A percentile compares a stretch with the other conserved stretches of the same genome.
These are phyloP conservation scores for Austrofundulus limnaeus DNA, from an alignment of 2,113 vertebrate genomes.

Conservation along the genomic window DNA sequence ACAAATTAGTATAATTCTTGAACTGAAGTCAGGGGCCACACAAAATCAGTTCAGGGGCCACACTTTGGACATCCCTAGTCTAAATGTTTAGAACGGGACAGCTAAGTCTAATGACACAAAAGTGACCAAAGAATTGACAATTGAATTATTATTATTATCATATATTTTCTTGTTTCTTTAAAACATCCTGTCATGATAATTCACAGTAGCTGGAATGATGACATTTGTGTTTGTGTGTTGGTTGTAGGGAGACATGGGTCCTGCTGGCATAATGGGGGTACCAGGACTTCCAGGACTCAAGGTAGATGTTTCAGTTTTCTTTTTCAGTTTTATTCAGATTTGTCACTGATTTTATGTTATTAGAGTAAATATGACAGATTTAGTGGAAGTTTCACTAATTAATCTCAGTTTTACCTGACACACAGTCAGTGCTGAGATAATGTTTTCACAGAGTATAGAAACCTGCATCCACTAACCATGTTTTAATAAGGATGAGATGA, in stretches of 20 bases:
- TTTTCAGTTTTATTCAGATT: not conserved
- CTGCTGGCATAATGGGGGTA: slow-evolving; percentile 84
- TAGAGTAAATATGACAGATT: not conserved
- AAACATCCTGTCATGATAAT: not conserved
- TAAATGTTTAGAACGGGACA: too few relatives aligned
- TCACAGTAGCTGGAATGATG: not conserved
- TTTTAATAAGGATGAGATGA: not conserved
- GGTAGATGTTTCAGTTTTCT: slow-evolving; percentile 75
- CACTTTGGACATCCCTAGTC: too few relatives aligned
- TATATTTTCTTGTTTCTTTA: too few relatives aligned
- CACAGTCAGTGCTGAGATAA: not conserved
- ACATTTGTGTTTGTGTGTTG: slow-evolving; percentile 2
- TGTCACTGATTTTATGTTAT: not conserved
- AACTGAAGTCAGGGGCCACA: too few relatives aligned
- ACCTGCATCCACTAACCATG: not conserved
- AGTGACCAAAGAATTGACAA: too few relatives aligned
- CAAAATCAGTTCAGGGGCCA: too few relatives aligned
- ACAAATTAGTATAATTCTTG: too few relatives aligned
- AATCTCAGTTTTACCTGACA: not conserved
- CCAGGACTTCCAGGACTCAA: slow-evolving; percentile 89
- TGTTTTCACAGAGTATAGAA: slow-evolving; percentile 3
- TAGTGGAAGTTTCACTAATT: not conserved
- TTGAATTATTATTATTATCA: too few relatives aligned
- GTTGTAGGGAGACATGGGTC: slow-evolving; percentile 91
- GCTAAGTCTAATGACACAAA: too few relatives aligned